Evolutionary conservation across 2,888 invertebrate species (phyloP), one percentile per base, ranked within the genome.

Genomic region (Drosophila tripunctata): DNA sequence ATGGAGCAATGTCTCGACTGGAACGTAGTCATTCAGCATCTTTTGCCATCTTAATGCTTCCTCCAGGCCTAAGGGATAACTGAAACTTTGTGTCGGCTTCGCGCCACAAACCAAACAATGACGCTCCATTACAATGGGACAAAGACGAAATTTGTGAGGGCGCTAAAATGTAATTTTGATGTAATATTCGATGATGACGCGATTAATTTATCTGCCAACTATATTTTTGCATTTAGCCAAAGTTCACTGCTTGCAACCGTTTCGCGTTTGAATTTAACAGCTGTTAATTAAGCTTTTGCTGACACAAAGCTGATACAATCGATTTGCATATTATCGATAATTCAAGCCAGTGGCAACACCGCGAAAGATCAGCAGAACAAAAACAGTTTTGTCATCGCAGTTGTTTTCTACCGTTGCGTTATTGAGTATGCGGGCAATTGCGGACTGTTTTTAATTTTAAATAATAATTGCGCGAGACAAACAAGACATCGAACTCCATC

Each of bases 41-140:
- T 30, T 43, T 58, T 67, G 70, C 84, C 87, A 86, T 8, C 45
- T 67, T 0, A 50, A 15, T 7, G 84, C 78, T 31, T 80, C 80
- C 1, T 30, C n/a, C 21, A 60, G 36, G n/a, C 35, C 58, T 4
- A 52, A 48, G 5, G 84, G 74, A 40, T 57, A 70, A n/a, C 65
- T 48, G 22, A 31, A 69, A 1, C 35, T 17, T 1, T 47, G 50
- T 14, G n/a, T 31, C 0, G 87, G 81, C 33, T 44, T 15, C 17
- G 57, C 44, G 12, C 80, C 81, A 64, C 78, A 80, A 41, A 84
- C 48, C 24, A 87, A 41, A 64, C 84, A 87, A 17, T 63, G 63
- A 62, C 85, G 82, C 12, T 44, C 51, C 85, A 84, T 80, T 31
- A 47, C 54, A 61, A 58, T 43, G 52, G 40, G 48, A 30, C 14